phyloP scores from a whole-genome alignment of 2,797 vertebrate genomes.

The Macropus fuliginosus region DNA sequence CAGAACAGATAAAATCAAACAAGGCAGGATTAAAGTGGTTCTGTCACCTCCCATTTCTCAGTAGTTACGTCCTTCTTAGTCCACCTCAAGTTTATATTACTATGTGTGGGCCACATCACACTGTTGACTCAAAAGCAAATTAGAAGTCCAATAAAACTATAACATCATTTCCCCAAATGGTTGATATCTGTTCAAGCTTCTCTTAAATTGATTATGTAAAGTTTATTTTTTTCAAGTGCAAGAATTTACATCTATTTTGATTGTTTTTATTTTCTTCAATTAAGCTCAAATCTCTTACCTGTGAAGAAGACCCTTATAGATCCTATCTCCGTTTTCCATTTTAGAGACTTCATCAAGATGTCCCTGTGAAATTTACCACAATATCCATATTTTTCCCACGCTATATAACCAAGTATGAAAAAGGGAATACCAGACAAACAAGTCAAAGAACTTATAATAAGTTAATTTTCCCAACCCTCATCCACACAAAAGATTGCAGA shows the following conservation, averaged over 20 bases:
- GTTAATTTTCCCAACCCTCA: not conserved
- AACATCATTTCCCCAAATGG: not conserved
- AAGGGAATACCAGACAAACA: not conserved
- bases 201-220: not conserved
- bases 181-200: not conserved
- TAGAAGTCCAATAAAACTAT: not conserved
- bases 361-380: not conserved
- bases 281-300: not conserved
- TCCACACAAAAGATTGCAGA: not conserved
- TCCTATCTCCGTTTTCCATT: not conserved
- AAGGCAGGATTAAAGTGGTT: not conserved
- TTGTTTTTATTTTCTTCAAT: not conserved
- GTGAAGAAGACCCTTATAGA: not conserved
- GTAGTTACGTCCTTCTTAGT: not conserved
- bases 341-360: not conserved
- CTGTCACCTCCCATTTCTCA: not conserved
- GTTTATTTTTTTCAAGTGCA: not conserved
- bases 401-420: not conserved
- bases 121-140: not conserved
- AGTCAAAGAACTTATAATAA: not conserved
- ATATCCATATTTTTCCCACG: not conserved
- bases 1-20: not conserved
- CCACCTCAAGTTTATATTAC: not conserved
- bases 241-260: not conserved
- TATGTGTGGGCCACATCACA: not conserved